A percentile compares a stretch with the other conserved stretches of the same genome.
Conservation (phyloP, 1,140 invertebrate species). For the Pararge aegeria region DNA sequence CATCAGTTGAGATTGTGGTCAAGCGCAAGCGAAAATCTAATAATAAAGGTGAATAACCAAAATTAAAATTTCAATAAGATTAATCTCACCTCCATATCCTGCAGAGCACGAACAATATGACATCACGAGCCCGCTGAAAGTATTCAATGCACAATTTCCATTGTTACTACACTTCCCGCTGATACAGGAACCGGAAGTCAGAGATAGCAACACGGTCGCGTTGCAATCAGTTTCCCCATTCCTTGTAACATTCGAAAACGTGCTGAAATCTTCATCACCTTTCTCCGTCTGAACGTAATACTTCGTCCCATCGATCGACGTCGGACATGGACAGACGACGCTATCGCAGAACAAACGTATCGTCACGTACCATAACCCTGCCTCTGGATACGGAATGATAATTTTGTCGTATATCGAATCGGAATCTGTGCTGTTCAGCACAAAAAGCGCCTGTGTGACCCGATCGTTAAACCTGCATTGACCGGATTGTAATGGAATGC, state of each 20-base stretch:
- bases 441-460: slow-evolving; percentile 75
- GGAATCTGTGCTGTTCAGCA: slow-evolving; percentile 80
- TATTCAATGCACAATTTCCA: slow-evolving; percentile 86
- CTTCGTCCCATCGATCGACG: slow-evolving; percentile 61
- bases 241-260: slow-evolving; percentile 42
- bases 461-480: slow-evolving; percentile 79
- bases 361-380: slow-evolving; percentile 87
- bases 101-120: slow-evolving; percentile 86
- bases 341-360: slow-evolving; percentile 82
- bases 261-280: slow-evolving; percentile 27
- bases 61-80: slow-evolving; percentile 14
- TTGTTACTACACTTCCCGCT: slow-evolving; percentile 83
- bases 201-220: slow-evolving; percentile 77
- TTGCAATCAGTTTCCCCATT: slow-evolving; percentile 56
- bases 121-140: slow-evolving; percentile 88
- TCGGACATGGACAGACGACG: slow-evolving; percentile 68
- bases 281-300: slow-evolving; percentile 55
- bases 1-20: no score
- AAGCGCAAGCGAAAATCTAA: no score
- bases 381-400: slow-evolving; percentile 89
- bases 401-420: slow-evolving; percentile 80
- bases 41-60: no score
- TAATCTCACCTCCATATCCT: slow-evolving; percentile 82
- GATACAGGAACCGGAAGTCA: slow-evolving; percentile 85
- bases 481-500: slow-evolving; percentile 79